Evolutionary conservation across 2,888 invertebrate genomes (phyloP), one percentile per base, ranked within the genome.

Genomic region (Eupithecia tripunctaria): DNA sequence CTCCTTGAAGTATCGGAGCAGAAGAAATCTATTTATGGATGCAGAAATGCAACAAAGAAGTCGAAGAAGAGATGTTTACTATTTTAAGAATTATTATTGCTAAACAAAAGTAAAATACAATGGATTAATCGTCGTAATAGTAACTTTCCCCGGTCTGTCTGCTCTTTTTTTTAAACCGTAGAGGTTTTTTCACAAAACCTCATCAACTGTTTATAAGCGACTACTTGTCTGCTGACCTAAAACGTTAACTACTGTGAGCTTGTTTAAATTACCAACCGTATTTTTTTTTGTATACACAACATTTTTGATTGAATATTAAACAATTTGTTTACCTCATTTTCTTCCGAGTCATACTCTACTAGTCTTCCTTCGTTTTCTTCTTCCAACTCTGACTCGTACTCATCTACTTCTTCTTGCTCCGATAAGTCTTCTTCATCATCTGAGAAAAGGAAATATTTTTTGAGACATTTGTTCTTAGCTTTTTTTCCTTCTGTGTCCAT

Each of bases 301-400:
- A 10, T 51, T 51, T n/a, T 21, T 10, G 21, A 51, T 51, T 51
- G n/a, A 47, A 47, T 47, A 2, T 41, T 41, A 41, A 41, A n/a
- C 3, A 43, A 43, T 43, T 56, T 56, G 8, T 18, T 68, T 79
- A 92, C 95, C 95, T 98, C 97, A 89, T 98, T 97, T 89, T 98
- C 98, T 86, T 98, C 97, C 0, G 97, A 98, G 88, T 98, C 97
- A 83, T 98, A 98, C 82, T 96, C 97, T 3, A 97, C 93, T 73
- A 94, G 89, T 70, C 89, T 88, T 41, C 94, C 92, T 38, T 84
- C 85, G 18, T 86, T 82, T 2, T 89, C 88, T 18, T 89, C 88
- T 71, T 88, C 87, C 7, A 85, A 77, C 67, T 88, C 90, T 18
- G 89, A 88, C 51, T 82, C 79, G 10, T 91, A 91, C 2, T 91